These are phyloP conservation scores for Tetranychus urticae DNA, from an alignment of 1,140 invertebrate genomes.

Conservation along the genomic window DNA sequence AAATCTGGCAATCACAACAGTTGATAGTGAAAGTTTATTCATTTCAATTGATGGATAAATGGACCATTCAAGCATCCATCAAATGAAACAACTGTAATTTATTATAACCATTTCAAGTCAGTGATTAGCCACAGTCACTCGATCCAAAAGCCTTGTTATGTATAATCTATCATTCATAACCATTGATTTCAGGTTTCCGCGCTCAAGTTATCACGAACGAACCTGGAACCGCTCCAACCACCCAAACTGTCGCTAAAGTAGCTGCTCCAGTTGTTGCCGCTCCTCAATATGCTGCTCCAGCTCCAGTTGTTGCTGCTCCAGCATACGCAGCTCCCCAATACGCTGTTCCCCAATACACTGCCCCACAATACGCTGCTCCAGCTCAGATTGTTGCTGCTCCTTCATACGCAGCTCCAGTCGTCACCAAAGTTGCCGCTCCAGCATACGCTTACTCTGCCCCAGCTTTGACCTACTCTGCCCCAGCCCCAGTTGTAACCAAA, in stretches of 20 bases:
- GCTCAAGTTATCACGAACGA: slow-evolving; percentile 12
- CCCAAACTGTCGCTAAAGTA: slow-evolving; percentile 9
- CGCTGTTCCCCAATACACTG: too few species aligned
- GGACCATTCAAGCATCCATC: too few species aligned
- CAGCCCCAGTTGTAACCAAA: neutral
- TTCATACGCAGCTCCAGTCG: slow-evolving; percentile 11
- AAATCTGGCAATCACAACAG: neutral
- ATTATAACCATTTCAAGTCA: too few species aligned
- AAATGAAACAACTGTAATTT: too few species aligned
- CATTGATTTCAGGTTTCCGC: slow-evolving; percentile 12
- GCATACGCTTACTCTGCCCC: neutral
- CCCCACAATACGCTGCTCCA: too few species aligned
- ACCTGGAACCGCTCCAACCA: slow-evolving; percentile 3
- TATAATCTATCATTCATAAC: neutral
- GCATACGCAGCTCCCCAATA: slow-evolving; percentile 10
- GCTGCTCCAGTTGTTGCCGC: slow-evolving; percentile 10
- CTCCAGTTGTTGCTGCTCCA: slow-evolving; percentile 13
- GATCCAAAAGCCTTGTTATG: neutral
- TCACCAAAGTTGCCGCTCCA: neutral
- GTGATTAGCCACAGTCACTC: too few species aligned
- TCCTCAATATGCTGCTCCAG: too few species aligned
- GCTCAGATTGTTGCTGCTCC: slow-evolving; percentile 13
- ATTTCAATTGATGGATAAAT: too few species aligned
- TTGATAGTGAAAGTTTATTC: neutral
- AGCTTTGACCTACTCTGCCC: neutral